Conservation (phyloP, 2,888 invertebrate species). For the Merodon equestris region DNA sequence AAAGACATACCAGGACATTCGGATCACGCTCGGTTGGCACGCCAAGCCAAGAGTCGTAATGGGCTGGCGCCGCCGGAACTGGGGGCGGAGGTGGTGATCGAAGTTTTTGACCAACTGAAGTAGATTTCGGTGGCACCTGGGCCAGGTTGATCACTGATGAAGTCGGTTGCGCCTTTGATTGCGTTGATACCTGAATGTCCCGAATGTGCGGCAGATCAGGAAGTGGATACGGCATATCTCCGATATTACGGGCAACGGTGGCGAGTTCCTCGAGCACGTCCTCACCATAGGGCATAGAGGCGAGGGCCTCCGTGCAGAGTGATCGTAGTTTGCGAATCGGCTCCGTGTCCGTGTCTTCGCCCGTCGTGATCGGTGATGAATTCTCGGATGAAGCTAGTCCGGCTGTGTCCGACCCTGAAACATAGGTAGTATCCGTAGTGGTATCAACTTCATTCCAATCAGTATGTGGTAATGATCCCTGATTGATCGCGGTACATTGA, state of each 20-base stretch:
- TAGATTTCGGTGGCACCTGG: slow-evolving; percentile 47
- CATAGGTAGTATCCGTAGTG: slow-evolving; percentile 77
- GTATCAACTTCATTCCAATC: slow-evolving; percentile 82
- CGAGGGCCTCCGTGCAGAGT: slow-evolving; percentile 83
- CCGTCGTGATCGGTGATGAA: slow-evolving; percentile 52
- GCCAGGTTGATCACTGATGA: slow-evolving; percentile 46
- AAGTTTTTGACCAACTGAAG: slow-evolving; percentile 39
- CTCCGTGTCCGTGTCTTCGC: slow-evolving; percentile 67
- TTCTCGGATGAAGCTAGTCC: slow-evolving; percentile 46
- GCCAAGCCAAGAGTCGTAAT: slow-evolving; percentile 81
- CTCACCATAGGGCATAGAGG: slow-evolving; percentile 85
- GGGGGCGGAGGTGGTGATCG: slow-evolving; percentile 68
- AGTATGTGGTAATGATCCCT: slow-evolving; percentile 78
- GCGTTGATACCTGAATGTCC: slow-evolving; percentile 76
- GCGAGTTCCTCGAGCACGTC: slow-evolving; percentile 85
- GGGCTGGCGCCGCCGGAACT: slow-evolving; percentile 64
- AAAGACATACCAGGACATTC: slow-evolving; percentile 83
- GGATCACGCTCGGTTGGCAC: slow-evolving; percentile 82
- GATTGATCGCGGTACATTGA: slow-evolving; percentile 83
- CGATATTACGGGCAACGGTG: slow-evolving; percentile 81
- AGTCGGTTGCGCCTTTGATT: slow-evolving; percentile 19
- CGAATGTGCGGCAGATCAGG: slow-evolving; percentile 80
- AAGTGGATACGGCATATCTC: slow-evolving; percentile 79
- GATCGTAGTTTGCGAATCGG: slow-evolving; percentile 82
- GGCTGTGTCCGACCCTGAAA: slow-evolving; percentile 69